phyloP scores from a whole-genome alignment of 1,140 invertebrate genomes.

The Plodia interpunctella region DNA sequence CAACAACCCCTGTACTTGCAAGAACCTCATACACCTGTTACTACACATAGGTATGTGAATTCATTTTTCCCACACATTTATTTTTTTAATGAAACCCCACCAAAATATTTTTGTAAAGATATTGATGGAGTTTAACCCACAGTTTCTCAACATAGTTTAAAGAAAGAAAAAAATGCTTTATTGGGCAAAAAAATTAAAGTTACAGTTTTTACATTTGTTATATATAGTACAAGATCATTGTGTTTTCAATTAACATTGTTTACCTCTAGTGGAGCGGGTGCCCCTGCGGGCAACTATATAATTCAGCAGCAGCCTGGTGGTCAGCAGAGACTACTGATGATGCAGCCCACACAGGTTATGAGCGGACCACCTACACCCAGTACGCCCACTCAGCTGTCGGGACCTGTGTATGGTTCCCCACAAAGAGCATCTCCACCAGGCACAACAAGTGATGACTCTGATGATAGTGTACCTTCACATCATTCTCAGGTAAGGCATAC shows the following conservation, averaged over 20 bases:
- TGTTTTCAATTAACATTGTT: not conserved
- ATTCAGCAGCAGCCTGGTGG: constrained; percentile 81
- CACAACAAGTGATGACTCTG: constrained; percentile 91
- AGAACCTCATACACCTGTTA: constrained; percentile 77
- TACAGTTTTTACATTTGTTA: not conserved
- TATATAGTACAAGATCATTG: not conserved
- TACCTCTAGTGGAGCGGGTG: constrained; percentile 51
- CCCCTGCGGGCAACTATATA: constrained; percentile 72
- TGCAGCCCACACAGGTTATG: constrained; percentile 80
- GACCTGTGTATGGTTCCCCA: constrained; percentile 77
- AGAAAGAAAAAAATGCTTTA: no score
- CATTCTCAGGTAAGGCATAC: constrained; percentile 57
- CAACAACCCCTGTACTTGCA: constrained; percentile 83
- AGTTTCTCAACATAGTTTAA: no score
- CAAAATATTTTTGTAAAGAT: no score
- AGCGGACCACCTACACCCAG: constrained; percentile 76
- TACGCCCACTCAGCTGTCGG: constrained; percentile 74
- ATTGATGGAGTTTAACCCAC: no score
- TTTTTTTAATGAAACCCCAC: no score
- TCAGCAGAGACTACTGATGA: constrained; percentile 78
- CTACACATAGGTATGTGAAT: constrained; percentile 59
- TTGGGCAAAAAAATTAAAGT: no score
- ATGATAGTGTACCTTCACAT: constrained; percentile 87
- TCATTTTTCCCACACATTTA: not conserved
- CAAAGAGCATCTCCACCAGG: constrained; percentile 78